phyloP scores from a whole-genome alignment of 53 echinoderm and acorn worm genomes.

The Arbacia lixula region DNA sequence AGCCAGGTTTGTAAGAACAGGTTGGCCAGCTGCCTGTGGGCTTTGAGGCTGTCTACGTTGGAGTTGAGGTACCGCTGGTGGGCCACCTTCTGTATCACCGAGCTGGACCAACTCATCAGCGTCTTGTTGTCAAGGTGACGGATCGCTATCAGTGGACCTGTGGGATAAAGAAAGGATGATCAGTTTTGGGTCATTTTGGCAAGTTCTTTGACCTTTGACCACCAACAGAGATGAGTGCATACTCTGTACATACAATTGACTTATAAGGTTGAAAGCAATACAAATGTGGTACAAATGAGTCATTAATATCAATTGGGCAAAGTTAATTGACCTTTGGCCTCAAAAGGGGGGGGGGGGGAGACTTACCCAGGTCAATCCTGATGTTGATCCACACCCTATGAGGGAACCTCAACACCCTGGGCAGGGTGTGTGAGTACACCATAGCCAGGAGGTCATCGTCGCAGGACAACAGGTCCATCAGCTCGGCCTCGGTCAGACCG shows the following conservation, averaged over 20 bases:
- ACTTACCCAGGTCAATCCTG: conserved; percentile 87
- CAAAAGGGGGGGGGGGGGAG: not conserved
- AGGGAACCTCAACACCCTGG: conserved; percentile 79
- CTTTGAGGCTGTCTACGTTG: conserved; percentile 54
- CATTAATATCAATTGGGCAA: no score
- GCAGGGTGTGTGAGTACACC: conserved; percentile 80
- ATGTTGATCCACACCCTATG: conserved; percentile 93
- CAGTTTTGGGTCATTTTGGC: not conserved
- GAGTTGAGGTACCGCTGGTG: conserved; percentile 79
- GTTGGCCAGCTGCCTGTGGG: conserved; percentile 72
- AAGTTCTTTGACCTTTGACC: no score
- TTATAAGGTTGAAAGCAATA: no score
- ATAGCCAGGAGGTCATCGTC: conserved; percentile 83
- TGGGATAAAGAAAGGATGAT: not conserved
- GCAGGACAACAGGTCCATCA: conserved; percentile 89
- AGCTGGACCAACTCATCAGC: conserved; percentile 81
- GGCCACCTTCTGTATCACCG: conserved; percentile 76
- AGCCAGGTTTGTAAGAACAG: conserved; percentile 89
- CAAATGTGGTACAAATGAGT: no score
- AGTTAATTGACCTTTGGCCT: no score
- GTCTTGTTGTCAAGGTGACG: conserved; percentile 86
- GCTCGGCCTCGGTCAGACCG: conserved; percentile 92
- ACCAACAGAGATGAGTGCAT: no score
- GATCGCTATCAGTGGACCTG: conserved; percentile 46
- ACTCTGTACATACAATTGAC: no score